Conservation (phyloP, 2,113 vertebrate species). For the Conger conger region DNA sequence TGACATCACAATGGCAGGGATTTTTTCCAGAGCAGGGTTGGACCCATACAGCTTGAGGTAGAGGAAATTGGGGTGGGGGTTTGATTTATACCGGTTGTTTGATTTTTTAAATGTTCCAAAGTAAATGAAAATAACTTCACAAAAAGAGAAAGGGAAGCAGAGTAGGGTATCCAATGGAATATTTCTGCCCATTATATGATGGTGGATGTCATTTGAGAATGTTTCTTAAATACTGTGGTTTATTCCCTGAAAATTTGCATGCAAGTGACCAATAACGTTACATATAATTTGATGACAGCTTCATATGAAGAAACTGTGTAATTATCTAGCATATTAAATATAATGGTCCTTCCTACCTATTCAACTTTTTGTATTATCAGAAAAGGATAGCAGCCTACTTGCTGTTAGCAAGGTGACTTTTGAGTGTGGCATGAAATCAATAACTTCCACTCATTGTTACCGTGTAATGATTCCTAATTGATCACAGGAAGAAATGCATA, state of each 20-base stretch:
- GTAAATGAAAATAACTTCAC: too few species aligned
- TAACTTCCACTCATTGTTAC: slow-evolving; percentile 35
- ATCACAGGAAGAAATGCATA: slow-evolving; percentile 27
- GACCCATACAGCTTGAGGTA: background rate
- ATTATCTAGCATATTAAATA: background rate
- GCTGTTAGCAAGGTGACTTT: slow-evolving; percentile 22
- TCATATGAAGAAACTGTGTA: background rate
- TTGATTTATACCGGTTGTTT: background rate
- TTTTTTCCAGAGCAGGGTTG: background rate
- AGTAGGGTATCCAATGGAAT: too few species aligned
- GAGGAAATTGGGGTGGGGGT: background rate
- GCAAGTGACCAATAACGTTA: background rate
- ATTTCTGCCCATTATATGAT: too few species aligned
- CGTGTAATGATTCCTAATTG: slow-evolving; percentile 39
- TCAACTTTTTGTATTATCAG: slow-evolving; percentile 16
- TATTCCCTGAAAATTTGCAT: too few species aligned
- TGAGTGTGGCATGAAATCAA: slow-evolving; percentile 43
- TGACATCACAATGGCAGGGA: background rate
- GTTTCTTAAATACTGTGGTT: too few species aligned
- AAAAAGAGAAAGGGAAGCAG: too few species aligned
- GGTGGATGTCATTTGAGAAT: too few species aligned
- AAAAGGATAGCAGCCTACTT: slow-evolving; percentile 25
- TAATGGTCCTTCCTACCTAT: background rate
- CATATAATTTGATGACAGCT: too few species aligned
- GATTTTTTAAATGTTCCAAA: too few species aligned